Evolutionary conservation across 2,113 vertebrate genomes (phyloP), one percentile per base, ranked within the genome.

Genomic region (Rhizomys pruinosus): DNA sequence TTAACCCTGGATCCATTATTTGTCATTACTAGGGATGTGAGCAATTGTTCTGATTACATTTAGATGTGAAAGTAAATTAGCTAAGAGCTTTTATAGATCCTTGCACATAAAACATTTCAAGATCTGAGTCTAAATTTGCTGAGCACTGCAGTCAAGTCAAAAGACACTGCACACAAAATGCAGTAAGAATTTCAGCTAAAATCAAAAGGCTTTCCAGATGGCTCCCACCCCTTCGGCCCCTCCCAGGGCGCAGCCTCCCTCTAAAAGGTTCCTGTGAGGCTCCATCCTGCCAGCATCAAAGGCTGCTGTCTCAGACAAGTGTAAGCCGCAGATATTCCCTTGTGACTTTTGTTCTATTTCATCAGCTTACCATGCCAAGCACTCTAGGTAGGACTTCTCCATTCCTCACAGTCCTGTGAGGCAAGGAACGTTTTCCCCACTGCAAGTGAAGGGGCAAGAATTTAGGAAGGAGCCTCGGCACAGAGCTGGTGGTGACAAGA

Each of bases 1-100:
- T 91, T 79, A 78, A 74, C 25, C 22, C 73, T 34, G 29, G 25
- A n/a, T 27, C 13, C 66, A 80, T 91, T 66, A 61, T 32, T 87
- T 74, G 39, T 39, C 87, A 61, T 84, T 63, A 87, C 44, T 69
- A 87, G 37, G 42, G 74, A 81, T 39, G 9, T 55, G n/a, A 80
- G 37, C 32, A 20, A 8, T 69, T 63, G 22, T 77, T 89, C 66
- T 10, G 2, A 79, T 63, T 89, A 44, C 86, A 47, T 91, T 87
- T 91, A 57, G 44, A 88, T 90, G 63, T 37, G 52, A 78, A 96
- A 87, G 32, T 29, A 82, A 92, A 94, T 84, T 55, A 81, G 44
- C 89, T 84, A 78, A 94, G 77, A 84, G 73, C 47, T 90, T 73
- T 90, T 80, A 87, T 69, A 7, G 42, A 81, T 96, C 44, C 9